Evolutionary conservation across 2,797 vertebrate genomes (phyloP).

Genomic region (Pipistrellus kuhlii): DNA sequence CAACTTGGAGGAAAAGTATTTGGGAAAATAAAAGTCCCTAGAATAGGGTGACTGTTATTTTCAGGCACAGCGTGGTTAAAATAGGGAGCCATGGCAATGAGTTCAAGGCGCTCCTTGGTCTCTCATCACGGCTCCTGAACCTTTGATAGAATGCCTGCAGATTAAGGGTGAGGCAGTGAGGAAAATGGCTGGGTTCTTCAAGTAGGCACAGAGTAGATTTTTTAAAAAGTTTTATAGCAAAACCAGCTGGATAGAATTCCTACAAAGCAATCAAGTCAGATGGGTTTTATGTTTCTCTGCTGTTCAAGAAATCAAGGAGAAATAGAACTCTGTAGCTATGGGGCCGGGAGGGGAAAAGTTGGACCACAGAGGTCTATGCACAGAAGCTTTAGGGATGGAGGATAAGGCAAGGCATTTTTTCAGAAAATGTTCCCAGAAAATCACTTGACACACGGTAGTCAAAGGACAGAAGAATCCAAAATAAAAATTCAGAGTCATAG

Average conservation of each 20-base stretch:
- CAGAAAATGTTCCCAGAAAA: not conserved
- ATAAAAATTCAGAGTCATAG: slow-evolving; percentile 21
- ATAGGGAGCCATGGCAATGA: not conserved
- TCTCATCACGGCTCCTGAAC: not conserved
- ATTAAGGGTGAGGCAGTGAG: not conserved
- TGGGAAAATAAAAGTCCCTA: not conserved
- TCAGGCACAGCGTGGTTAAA: not conserved
- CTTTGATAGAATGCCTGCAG: not conserved
- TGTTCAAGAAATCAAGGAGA: not conserved
- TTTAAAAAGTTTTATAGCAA: not conserved
- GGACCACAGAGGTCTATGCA: not conserved
- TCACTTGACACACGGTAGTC: not conserved
- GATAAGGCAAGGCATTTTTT: not conserved
- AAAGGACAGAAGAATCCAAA: not conserved
- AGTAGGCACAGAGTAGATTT: not conserved
- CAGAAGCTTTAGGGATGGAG: not conserved
- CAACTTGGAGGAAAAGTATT: not conserved
- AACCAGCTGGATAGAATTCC: slow-evolving; percentile 3
- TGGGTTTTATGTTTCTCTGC: not conserved
- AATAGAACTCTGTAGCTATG: not conserved
- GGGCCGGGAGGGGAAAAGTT: not conserved
- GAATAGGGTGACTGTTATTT: not conserved
- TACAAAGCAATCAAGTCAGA: not conserved
- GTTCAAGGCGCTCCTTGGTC: not conserved
- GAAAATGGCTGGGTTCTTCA: not conserved